Evolutionary conservation across 2,113 vertebrate genomes (phyloP).

Genomic region (Pseudorhombus dupliciocellatus): DNA sequence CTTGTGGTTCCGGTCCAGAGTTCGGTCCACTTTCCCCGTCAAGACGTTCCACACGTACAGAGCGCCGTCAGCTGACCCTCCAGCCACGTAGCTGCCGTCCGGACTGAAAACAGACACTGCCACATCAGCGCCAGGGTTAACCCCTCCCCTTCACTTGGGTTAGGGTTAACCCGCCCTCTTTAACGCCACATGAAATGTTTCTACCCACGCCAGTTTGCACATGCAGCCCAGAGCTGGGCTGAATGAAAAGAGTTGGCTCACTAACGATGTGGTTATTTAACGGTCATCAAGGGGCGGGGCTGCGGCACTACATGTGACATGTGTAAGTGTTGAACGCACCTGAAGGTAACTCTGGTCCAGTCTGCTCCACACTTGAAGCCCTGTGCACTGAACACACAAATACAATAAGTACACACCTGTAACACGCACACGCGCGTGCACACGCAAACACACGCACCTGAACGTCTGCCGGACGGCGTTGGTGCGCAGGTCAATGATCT

Average conservation of each 20-base stretch:
- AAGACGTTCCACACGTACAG: conserved; percentile 94
- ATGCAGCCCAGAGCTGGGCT: too few relatives aligned
- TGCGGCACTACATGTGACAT: too few relatives aligned
- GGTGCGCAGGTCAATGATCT: conserved; percentile 91
- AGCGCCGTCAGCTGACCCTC: conserved; percentile 91
- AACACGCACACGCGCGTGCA: not conserved
- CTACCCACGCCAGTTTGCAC: too few relatives aligned
- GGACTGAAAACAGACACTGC: conserved; percentile 80
- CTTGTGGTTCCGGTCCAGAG: conserved; percentile 91
- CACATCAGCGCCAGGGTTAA: too few relatives aligned
- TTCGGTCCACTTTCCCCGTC: conserved; percentile 90
- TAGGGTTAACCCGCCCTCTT: too few relatives aligned
- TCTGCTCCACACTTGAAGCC: conserved; percentile 98
- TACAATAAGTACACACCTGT: not conserved
- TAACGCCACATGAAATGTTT: too few relatives aligned
- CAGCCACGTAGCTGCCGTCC: conserved; percentile 89
- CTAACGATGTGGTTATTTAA: too few relatives aligned
- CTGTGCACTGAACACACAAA: conserved; percentile 81
- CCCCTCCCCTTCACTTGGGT: too few relatives aligned
- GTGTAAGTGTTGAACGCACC: conserved; percentile 77
- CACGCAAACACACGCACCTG: conserved; percentile 76
- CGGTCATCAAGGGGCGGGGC: too few relatives aligned
- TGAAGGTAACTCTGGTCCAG: conserved; percentile 96
- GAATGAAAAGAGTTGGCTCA: too few relatives aligned
- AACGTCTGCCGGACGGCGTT: conserved; percentile 87